Percentiles rank a stretch among this genome's conserved stretches.
phyloP scores from a whole-genome alignment of 37 sponge, comb jelly and placozoan genomes.

The Ephydatia muelleri region DNA sequence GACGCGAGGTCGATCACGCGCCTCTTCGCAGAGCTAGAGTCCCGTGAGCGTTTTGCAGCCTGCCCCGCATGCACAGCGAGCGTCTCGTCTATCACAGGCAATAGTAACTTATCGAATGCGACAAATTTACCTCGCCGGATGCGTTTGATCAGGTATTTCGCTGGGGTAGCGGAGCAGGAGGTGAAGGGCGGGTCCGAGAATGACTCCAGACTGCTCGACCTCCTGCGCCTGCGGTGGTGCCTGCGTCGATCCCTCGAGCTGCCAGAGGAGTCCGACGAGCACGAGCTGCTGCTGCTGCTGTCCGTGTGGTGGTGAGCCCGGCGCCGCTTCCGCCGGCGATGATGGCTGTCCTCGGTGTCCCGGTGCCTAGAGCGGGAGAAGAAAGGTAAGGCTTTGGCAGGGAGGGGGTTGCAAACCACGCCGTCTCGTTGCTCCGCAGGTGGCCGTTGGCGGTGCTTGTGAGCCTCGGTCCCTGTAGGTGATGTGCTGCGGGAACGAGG shows the following conservation, averaged over 20 bases:
- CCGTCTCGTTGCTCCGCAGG: not conserved
- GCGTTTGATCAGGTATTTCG: not conserved
- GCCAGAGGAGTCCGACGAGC: not conserved
- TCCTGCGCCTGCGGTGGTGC: not conserved
- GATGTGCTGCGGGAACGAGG: not conserved
- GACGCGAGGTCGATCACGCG: conserved; percentile 20
- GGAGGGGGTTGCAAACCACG: not conserved
- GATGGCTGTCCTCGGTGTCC: not conserved
- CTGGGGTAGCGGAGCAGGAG: conserved; percentile 21
- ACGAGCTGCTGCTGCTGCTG: not conserved
- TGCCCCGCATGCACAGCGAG: not conserved
- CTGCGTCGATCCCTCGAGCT: not conserved
- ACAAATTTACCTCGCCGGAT: conserved; percentile 37
- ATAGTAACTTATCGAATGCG: conserved; percentile 11
- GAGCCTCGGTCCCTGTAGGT: not conserved
- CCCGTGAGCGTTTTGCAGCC: not conserved
- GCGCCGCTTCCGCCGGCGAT: not conserved
- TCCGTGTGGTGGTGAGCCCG: not conserved
- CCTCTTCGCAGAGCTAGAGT: not conserved
- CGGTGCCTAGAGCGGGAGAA: not conserved
- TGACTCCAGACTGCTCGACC: not conserved
- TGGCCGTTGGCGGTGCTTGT: not conserved
- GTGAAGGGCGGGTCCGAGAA: conserved; percentile 9
- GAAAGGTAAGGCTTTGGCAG: not conserved
- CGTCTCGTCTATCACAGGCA: not conserved